phyloP scores from a whole-genome alignment of 2,888 invertebrate genomes.

The Phyllotreta cruciferae region DNA sequence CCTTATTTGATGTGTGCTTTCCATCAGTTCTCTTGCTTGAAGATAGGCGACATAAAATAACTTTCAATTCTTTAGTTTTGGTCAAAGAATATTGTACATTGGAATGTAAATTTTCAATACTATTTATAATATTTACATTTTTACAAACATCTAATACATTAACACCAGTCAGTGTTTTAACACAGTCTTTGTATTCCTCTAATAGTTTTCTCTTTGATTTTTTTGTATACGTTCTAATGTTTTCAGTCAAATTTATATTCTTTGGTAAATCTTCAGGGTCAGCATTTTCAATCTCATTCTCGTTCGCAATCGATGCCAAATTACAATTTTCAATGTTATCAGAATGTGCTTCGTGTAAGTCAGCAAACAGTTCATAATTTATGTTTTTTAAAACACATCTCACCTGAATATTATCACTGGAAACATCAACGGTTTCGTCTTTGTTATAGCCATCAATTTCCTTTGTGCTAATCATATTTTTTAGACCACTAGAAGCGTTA shows the following conservation, averaged over 20 bases:
- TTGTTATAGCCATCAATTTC: conserved; percentile 11
- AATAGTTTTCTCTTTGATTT: conserved; percentile 34
- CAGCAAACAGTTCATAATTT: conserved; percentile 30
- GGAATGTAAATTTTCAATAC: conserved; percentile 38
- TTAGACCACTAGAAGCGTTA: conserved; percentile 12
- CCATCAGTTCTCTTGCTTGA: conserved; percentile 29
- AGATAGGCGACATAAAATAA: conserved; percentile 37
- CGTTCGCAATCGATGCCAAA: conserved; percentile 10
- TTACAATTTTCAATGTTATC: conserved; percentile 27
- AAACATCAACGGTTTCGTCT: conserved; percentile 8
- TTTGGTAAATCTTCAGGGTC: conserved; percentile 37
- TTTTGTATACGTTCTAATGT: conserved; percentile 40
- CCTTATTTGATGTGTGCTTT: conserved; percentile 28
- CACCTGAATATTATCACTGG: conserved; percentile 21
- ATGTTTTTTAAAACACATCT: conserved; percentile 12
- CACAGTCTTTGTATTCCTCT: conserved; percentile 41
- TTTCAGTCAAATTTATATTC: conserved; percentile 43
- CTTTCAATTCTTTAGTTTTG: conserved; percentile 39
- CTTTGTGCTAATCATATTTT: conserved; percentile 1
- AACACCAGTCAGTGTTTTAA: conserved; percentile 36
- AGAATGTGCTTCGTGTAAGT: conserved; percentile 25
- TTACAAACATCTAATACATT: conserved; percentile 40
- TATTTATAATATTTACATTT: conserved; percentile 42
- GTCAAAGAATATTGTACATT: conserved; percentile 39
- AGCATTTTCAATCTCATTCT: conserved; percentile 19